Percentiles rank a stretch among this genome's conserved stretches.
These are phyloP conservation scores for Plectropomus leopardus DNA, from an alignment of 2,113 vertebrate species.

Conservation along the genomic window DNA sequence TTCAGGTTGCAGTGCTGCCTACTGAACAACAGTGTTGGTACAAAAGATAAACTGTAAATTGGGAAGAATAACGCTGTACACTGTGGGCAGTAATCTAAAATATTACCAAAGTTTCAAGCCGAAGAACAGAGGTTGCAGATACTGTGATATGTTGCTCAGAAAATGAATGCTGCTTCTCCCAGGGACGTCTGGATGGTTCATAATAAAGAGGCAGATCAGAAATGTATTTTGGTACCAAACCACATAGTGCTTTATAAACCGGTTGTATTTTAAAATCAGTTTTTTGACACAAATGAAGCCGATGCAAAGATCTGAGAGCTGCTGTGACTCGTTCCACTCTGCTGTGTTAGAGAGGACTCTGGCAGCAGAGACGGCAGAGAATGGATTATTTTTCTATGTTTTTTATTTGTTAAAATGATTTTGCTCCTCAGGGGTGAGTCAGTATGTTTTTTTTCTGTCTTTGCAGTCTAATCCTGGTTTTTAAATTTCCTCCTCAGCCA, in stretches of 20 bases:
- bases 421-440: background rate
- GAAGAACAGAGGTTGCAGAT: too few relatives aligned
- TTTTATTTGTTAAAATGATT: background rate
- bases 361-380: slow-evolving; percentile 4
- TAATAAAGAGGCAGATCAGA: slow-evolving; percentile 37
- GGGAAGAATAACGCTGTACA: too few relatives aligned
- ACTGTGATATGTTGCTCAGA: background rate
- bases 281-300: slow-evolving; percentile 13
- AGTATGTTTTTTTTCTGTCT: background rate
- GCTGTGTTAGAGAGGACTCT: background rate
- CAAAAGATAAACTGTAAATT: too few relatives aligned
- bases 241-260: slow-evolving; percentile 26
- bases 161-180: slow-evolving; percentile 23
- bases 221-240: slow-evolving; percentile 23
- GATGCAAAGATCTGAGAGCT: background rate
- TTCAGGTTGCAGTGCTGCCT: too few relatives aligned
- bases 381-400: background rate
- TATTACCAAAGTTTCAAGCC: background rate
- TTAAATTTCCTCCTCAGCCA: background rate
- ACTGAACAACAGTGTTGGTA: too few relatives aligned
- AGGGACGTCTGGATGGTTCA: slow-evolving; percentile 31
- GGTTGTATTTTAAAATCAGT: slow-evolving; percentile 20
- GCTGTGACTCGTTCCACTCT: slow-evolving; percentile 3
- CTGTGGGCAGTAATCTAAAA: background rate
- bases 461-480: slow-evolving; percentile 15